Evolutionary conservation across 2,888 invertebrate species (phyloP), one percentile per base, ranked within the genome.

Genomic region (Netelia fuscicornis): DNA sequence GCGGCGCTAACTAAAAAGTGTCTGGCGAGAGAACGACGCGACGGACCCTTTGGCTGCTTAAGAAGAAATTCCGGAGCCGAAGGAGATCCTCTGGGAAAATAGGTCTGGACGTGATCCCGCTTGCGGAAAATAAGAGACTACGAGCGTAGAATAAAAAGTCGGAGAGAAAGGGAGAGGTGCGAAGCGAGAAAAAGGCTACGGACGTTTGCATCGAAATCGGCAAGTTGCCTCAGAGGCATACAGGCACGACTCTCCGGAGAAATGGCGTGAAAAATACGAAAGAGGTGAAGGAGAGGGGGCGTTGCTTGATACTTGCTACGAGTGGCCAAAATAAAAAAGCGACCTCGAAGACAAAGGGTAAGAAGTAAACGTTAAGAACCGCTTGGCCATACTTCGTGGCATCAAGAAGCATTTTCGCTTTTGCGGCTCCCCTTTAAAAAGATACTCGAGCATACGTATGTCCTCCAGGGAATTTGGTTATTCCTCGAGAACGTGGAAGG

Each of bases 171-270:
- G 13, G 58, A 42, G 23, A 48, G 42, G 17, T 10, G 17, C 9
- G 11, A 9, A 17, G 23, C 1, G 54, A 54, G 30, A 77, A 20
- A 20, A 48, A 44, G 20, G 44, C 44, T 44, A 76, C 44, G 44
- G 17, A 67, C 42, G 17, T 58, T 68, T 67, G 54, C 23, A 44
- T 42, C 11, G 3, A 20, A 56, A 65, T 48, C 37, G 64, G 10
- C 17, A 20, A 56, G 25, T 37, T 54, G 54, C 3, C 25, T n/a
- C 13, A 13, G 23, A 23, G 75, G 20, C 62, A 62, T 56, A 64
- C n/a, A 52, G 25, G 56, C 62, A 70, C 70, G 25, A 23, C 56
- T 70, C 74, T 70, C 75, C 42, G 6, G 83, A 83, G 75, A 79
- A 79, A 79, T 83, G 68, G 74, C 10, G 17, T 44, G 71, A 25